A percentile compares a stretch with the other conserved stretches of the same genome.
Evolutionary conservation across 2,888 invertebrate species (phyloP).

Genomic region (Chrysopilus asiliformis): DNA sequence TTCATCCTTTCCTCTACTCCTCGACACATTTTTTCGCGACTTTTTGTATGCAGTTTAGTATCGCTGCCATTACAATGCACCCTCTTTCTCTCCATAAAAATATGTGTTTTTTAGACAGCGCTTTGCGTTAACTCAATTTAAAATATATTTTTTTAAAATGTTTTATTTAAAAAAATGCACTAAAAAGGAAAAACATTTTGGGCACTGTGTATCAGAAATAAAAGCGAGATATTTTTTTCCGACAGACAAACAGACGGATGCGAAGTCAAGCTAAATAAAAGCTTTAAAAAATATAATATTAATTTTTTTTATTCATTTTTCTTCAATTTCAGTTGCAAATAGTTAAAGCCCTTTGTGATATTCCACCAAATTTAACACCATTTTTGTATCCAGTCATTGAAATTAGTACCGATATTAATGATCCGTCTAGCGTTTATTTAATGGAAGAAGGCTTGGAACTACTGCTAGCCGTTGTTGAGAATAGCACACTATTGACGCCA

Average conservation of each 20-base stretch:
- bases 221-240: too few relatives aligned
- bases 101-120: too few relatives aligned
- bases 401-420: slow-evolving; percentile 61
- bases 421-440: slow-evolving; percentile 75
- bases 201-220: too few relatives aligned
- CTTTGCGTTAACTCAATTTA: too few relatives aligned
- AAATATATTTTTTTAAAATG: slow-evolving; percentile 26
- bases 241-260: too few relatives aligned
- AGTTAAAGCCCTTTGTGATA: slow-evolving; percentile 57
- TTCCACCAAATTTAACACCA: slow-evolving; percentile 43
- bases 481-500: slow-evolving; percentile 49
- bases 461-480: slow-evolving; percentile 75
- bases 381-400: slow-evolving; percentile 56
- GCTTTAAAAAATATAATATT: too few relatives aligned
- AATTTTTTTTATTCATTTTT: neutral
- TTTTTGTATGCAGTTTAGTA: slow-evolving; percentile 1
- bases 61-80: neutral
- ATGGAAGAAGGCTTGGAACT: slow-evolving; percentile 85
- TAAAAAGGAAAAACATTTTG: too few relatives aligned
- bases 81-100: neutral
- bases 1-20: too few relatives aligned
- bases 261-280: too few relatives aligned
- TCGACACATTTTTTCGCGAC: too few relatives aligned
- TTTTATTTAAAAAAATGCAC: too few relatives aligned
- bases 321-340: slow-evolving; percentile 44